Conservation (phyloP, 2,113 vertebrate species). For the human (Homo sapiens) region DNA sequence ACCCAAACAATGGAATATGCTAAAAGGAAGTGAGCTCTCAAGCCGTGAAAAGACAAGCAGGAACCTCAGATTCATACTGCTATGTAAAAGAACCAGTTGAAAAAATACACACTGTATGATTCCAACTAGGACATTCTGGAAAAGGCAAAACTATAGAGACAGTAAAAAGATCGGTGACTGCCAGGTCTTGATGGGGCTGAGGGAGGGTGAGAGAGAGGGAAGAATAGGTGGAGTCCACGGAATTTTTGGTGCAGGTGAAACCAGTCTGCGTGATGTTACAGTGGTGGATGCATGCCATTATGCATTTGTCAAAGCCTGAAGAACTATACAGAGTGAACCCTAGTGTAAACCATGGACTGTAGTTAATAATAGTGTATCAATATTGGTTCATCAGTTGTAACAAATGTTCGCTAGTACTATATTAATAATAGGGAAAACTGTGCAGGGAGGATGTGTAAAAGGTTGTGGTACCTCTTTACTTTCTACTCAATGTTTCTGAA, state of each 20-base stretch:
- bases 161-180: not conserved
- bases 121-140: not conserved
- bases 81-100: not conserved
- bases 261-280: not conserved
- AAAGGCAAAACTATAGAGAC: not conserved
- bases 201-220: not conserved
- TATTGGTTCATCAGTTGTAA: not conserved
- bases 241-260: not conserved
- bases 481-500: not conserved
- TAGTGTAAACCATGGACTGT: not conserved
- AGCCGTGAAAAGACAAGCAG: not conserved
- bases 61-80: not conserved
- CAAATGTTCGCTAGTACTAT: not conserved
- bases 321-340: not conserved
- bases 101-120: not conserved
- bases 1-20: not conserved
- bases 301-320: not conserved
- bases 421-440: not conserved
- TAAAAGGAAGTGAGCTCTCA: not conserved
- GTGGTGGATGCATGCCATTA: not conserved
- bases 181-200: fast-evolving
- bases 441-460: not conserved
- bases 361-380: not conserved
- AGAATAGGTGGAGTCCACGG: fast-evolving
- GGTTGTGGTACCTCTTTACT: not conserved